These are phyloP conservation scores for Ameiurus melas DNA, from an alignment of 2,113 vertebrate species.

Conservation along the genomic window DNA sequence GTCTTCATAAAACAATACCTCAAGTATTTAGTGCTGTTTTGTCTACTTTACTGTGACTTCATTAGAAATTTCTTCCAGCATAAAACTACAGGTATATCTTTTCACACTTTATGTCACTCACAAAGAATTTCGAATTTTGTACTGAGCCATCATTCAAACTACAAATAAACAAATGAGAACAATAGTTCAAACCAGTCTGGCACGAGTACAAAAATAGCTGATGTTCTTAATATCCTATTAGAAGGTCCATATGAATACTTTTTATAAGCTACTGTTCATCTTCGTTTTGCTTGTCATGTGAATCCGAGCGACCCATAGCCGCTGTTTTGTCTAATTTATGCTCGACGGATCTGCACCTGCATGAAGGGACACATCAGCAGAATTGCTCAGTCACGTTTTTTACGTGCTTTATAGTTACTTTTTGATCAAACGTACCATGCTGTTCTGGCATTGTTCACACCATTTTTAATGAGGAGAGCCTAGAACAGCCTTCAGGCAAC, in stretches of 20 bases:
- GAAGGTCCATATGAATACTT: background rate
- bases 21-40: background rate
- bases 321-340: background rate
- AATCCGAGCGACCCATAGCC: background rate
- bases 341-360: background rate
- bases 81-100: background rate
- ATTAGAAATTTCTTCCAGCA: background rate
- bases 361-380: background rate
- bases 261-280: background rate
- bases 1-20: background rate
- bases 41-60: background rate
- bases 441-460: background rate
- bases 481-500: background rate
- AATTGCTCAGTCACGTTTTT: slow-evolving; percentile 2
- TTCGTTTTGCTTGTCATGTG: background rate
- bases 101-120: background rate
- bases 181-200: background rate
- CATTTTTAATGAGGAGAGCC: slow-evolving; percentile 1
- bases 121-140: background rate
- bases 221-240: background rate
- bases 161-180: background rate
- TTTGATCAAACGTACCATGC: background rate
- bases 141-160: background rate
- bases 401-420: background rate
- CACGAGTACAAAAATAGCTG: background rate